Conservation (phyloP, 2,888 invertebrate species). For the Pogonocherus hispidulus region DNA sequence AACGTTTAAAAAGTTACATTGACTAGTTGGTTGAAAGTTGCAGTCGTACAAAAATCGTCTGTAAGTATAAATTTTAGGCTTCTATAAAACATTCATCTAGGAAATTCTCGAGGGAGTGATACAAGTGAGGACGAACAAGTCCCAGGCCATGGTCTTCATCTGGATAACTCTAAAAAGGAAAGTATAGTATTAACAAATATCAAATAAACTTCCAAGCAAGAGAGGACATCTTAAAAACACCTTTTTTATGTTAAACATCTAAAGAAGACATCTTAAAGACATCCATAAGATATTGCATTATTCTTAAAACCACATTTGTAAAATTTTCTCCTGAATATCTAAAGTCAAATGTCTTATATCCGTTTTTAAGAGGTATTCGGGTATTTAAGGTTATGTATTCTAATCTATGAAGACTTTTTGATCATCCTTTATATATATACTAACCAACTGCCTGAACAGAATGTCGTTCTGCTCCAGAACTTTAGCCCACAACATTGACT, state of each 20-base stretch:
- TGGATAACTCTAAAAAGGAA: slow-evolving; percentile 84
- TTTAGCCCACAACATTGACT: slow-evolving; percentile 92
- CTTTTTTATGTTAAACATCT: too few relatives aligned
- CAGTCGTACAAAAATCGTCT: slow-evolving; percentile 29
- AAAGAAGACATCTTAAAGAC: too few relatives aligned
- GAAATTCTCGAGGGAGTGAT: slow-evolving; percentile 91
- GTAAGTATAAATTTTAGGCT: slow-evolving; percentile 24
- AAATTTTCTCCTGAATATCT: too few relatives aligned
- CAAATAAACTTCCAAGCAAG: too few relatives aligned
- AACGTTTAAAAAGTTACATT: slow-evolving; percentile 33
- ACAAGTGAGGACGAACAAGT: slow-evolving; percentile 88
- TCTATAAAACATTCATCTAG: slow-evolving; percentile 73
- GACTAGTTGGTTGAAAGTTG: slow-evolving; percentile 39
- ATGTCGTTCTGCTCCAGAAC: slow-evolving; percentile 88
- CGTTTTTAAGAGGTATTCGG: too few relatives aligned
- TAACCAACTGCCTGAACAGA: slow-evolving; percentile 92
- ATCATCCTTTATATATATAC: slow-evolving; percentile 45
- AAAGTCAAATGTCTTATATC: too few relatives aligned
- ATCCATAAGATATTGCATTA: too few relatives aligned
- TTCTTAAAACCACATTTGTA: too few relatives aligned
- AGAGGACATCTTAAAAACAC: too few relatives aligned
- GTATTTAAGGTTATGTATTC: too few relatives aligned
- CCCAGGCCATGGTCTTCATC: slow-evolving; percentile 93
- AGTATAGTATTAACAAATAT: too few relatives aligned
- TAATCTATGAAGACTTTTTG: too few relatives aligned